Conservation (phyloP, 2,113 vertebrate genomes). For the Stigmatopora nigra region DNA sequence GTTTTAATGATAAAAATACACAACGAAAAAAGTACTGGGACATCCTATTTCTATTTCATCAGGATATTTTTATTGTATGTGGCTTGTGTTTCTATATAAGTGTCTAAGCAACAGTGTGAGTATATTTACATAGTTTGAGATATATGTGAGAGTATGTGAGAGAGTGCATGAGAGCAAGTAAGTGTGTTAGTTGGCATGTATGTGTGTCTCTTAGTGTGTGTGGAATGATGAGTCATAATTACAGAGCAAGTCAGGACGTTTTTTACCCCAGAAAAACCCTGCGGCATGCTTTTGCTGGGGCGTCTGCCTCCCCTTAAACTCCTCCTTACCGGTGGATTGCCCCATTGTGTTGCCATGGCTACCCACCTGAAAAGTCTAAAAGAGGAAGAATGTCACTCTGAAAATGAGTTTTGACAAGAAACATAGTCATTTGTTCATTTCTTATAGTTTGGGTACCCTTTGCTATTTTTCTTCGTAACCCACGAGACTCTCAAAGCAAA, state of each 20-base stretch:
- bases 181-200: constrained; percentile 12
- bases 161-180: constrained; percentile 8
- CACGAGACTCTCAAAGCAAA: neutral
- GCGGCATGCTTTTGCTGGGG: constrained; percentile 37
- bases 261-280: constrained; percentile 55
- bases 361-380: neutral
- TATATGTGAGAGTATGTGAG: constrained; percentile 8
- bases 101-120: neutral
- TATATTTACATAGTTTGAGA: constrained; percentile 2
- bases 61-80: no score
- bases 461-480: neutral
- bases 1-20: neutral
- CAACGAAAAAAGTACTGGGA: neutral
- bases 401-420: neutral
- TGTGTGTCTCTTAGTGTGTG: neutral
- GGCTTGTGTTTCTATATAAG: neutral
- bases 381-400: neutral
- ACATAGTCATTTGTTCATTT: neutral
- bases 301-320: constrained; percentile 37
- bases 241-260: constrained; percentile 29
- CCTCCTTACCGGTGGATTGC: constrained; percentile 35
- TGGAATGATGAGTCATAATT: constrained; percentile 40
- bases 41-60: neutral
- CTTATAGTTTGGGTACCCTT: neutral
- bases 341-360: constrained; percentile 18